These are phyloP conservation scores for Leistus spinibarbis DNA, from an alignment of 2,888 invertebrate species.

Conservation along the genomic window DNA sequence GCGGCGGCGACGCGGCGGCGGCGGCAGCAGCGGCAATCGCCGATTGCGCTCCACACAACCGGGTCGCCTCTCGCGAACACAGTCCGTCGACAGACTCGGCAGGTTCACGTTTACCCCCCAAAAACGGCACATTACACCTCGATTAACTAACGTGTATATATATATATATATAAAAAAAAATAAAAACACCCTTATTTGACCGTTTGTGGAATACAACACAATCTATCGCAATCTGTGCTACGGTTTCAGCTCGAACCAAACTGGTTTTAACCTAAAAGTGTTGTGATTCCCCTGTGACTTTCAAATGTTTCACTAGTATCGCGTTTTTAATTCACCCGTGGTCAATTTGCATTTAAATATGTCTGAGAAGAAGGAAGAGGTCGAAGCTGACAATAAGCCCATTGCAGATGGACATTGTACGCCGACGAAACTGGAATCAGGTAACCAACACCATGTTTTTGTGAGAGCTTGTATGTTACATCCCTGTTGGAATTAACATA, in stretches of 20 bases:
- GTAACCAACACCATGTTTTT: conserved; percentile 41
- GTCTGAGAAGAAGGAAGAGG: neutral
- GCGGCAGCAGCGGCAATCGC: neutral
- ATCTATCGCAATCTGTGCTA: neutral
- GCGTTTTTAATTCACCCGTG: neutral
- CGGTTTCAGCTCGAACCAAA: neutral
- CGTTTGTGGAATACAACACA: neutral
- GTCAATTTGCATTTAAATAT: neutral
- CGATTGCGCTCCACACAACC: neutral
- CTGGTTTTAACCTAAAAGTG: neutral
- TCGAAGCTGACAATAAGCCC: conserved; percentile 46
- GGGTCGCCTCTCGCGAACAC: neutral
- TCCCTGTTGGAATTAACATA: neutral
- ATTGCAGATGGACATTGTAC: conserved; percentile 57
- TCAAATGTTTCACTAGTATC: neutral
- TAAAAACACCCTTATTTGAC: neutral
- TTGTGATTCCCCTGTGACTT: neutral
- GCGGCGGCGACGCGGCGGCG: conserved; percentile 1
- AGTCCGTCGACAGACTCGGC: neutral
- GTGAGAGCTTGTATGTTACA: neutral
- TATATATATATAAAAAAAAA: neutral
- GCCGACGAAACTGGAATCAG: conserved; percentile 53
- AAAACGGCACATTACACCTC: neutral
- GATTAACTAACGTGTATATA: neutral
- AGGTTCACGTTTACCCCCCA: neutral